Evolutionary conservation across 2,888 invertebrate genomes (phyloP).

Genomic region (Morinoia aosen): DNA sequence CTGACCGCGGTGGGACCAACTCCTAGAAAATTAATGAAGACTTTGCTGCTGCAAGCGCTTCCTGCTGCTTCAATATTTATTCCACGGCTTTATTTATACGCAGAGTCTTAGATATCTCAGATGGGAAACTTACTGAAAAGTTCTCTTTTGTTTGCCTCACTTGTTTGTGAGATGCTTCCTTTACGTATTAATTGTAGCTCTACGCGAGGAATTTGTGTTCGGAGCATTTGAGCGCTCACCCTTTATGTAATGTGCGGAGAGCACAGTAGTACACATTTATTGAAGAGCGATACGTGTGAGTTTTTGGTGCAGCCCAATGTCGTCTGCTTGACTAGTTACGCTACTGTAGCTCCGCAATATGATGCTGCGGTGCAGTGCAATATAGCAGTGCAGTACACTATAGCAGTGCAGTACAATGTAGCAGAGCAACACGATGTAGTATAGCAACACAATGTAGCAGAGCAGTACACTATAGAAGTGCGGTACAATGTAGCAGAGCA

Average conservation of each 20-base stretch:
- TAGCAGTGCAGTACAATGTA: too few species aligned
- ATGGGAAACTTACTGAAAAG: neutral
- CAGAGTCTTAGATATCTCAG: neutral
- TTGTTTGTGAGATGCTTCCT: neutral
- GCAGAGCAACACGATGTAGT: too few species aligned
- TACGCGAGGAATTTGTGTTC: neutral
- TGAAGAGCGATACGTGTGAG: neutral
- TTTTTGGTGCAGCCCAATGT: too few species aligned
- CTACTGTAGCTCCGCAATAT: too few species aligned
- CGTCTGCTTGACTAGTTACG: too few species aligned
- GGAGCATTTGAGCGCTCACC: neutral
- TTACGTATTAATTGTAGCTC: neutral
- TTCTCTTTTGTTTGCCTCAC: neutral
- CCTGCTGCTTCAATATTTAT: neutral
- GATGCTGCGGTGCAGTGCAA: too few species aligned
- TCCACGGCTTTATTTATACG: neutral
- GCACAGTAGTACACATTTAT: neutral
- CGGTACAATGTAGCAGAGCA: too few species aligned
- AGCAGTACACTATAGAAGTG: too few species aligned
- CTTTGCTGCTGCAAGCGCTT: neutral
- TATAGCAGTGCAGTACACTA: too few species aligned
- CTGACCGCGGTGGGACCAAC: neutral
- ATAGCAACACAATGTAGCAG: too few species aligned
- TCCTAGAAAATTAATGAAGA: neutral
- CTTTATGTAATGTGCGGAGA: neutral